Evolutionary conservation across 2,888 invertebrate genomes (phyloP), one percentile per base, ranked within the genome.

Genomic region (Drosophila formosana): DNA sequence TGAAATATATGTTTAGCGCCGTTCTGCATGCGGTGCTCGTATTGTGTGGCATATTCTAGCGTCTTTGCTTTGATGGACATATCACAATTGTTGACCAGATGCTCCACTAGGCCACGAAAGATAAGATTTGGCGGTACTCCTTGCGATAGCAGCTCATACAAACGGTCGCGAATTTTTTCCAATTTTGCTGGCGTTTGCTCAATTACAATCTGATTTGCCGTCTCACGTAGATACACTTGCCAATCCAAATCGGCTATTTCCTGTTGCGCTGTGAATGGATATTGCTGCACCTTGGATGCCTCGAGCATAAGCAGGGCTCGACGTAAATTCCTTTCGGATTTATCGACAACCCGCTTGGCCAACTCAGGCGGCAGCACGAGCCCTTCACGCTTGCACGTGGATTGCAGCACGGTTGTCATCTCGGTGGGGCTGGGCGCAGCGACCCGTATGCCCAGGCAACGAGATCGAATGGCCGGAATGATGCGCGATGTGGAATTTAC

Each of bases 1-100:
- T 99, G 99, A 90, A 98, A 98, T 85, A 99, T 98, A 25, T 96
- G 95, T 93, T 99, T 99, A 84, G 96, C 97, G 18, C 99, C 99
- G 61, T 96, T 94, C 86, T 96, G 95, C 94, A 99, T 96, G 80
- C 97, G 95, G 91, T 99, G 98, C 91, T 99, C 99, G 93, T 97
- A 98, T 67, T 95, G 94, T 0, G 98, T 97, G 8, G 99, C 99
- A 87, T 95, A 94, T 73, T 95, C 95, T 0, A 97, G 95, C 4
- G 99, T 95, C 92, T 97, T 95, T 7, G 95, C 95, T 93, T 98
- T 98, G 89, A 99, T 94, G 49, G 96, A 94, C 91, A 96, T 96
- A 93, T 99, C 98, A 93, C 98, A 98, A 91, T 97, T 97, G 77
- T 95, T 94, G 3, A 98, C 95, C 65, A 99, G 93, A 89, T 98